Evolutionary conservation across 37 sponge, comb jelly and placozoan species (phyloP), one percentile per base, ranked within the genome.

Genomic region (Crambe crambe): DNA sequence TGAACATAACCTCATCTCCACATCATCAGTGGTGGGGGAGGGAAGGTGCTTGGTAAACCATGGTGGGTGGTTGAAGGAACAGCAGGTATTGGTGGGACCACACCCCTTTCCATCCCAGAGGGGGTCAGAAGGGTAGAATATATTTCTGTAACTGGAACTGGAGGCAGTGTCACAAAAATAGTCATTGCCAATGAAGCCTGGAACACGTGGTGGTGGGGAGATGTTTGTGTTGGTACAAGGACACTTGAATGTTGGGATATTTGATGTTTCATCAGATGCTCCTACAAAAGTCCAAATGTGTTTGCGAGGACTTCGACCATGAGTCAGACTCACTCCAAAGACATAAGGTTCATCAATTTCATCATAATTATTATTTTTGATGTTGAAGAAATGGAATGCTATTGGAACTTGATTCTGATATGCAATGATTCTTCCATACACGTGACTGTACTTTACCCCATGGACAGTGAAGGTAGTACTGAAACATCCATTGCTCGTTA

Each of bases 31-130:
- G 35, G 66, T 65, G 66, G 35, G 3, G 34, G 10, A 6, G 27
- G 66, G 66, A 20, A 65, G 66, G 9, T 18, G 5, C 66, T 30
- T 65, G 10, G 15, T 17, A 30, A 65, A 65, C 66, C 66, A 65
- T 31, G 66, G 66, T 3, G 73, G 73, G n/a, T 43, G 18, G 54
- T 51, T 47, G 15, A 72, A 72, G 47, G 51, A 51, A 54, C 83
- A 83, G 37, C 57, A 56, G 4, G 74, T 65, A 25, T 60, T 66
- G 30, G 2, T 41, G 17, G 42, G 2, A 4, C 68, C 75, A 83
- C 83, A 83, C 1, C 68, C 75, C 29, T 60, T 35, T 32, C 83
- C 83, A 75, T 83, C 83, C 83, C 83, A 83, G 6, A 83, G 54
- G 15, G 75, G 75, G 21, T 83, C 83, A 59, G 23, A 31, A n/a